Evolutionary conservation across 2,113 vertebrate genomes (phyloP).

Genomic region (Pholis gunnellus): DNA sequence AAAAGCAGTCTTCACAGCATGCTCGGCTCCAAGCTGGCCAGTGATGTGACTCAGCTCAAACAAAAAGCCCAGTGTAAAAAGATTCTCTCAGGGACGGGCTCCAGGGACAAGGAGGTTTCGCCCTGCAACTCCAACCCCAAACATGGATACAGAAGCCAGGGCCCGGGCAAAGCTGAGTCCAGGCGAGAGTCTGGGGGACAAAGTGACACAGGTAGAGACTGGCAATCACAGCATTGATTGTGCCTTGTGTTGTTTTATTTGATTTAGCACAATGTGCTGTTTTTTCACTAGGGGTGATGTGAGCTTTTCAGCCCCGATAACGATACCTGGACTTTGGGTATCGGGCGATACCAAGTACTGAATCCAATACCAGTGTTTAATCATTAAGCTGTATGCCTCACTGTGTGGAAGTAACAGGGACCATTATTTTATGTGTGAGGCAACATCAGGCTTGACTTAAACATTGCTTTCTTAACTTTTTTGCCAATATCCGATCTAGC

Average conservation of each 20-base stretch:
- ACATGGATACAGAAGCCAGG: slow-evolving; percentile 85
- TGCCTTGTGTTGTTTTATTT: not conserved
- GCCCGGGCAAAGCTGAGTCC: slow-evolving; percentile 76
- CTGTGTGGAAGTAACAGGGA: not conserved
- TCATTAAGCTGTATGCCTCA: not conserved
- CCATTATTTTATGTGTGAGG: not conserved
- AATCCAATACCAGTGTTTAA: not conserved
- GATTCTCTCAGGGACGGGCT: slow-evolving; percentile 81
- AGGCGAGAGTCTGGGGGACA: slow-evolving; percentile 81
- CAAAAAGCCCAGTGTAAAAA: slow-evolving; percentile 88
- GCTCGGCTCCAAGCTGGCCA: slow-evolving; percentile 81
- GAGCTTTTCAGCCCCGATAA: not conserved
- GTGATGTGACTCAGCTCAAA: slow-evolving; percentile 87
- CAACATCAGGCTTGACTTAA: not conserved
- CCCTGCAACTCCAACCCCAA: slow-evolving; percentile 83
- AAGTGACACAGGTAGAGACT: slow-evolving; percentile 82
- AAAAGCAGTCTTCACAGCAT: slow-evolving; percentile 79
- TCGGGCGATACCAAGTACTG: not conserved
- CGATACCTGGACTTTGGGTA: too few species aligned
- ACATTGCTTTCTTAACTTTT: not conserved
- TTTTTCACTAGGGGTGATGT: not conserved
- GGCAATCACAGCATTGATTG: slow-evolving; percentile 5
- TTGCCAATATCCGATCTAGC: not conserved
- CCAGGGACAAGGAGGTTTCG: slow-evolving; percentile 85
- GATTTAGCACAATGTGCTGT: not conserved